Percentiles rank a stretch among this genome's conserved stretches.
phyloP scores from a whole-genome alignment of 2,888 invertebrate species.

The Chrysotoxum bicinctum region DNA sequence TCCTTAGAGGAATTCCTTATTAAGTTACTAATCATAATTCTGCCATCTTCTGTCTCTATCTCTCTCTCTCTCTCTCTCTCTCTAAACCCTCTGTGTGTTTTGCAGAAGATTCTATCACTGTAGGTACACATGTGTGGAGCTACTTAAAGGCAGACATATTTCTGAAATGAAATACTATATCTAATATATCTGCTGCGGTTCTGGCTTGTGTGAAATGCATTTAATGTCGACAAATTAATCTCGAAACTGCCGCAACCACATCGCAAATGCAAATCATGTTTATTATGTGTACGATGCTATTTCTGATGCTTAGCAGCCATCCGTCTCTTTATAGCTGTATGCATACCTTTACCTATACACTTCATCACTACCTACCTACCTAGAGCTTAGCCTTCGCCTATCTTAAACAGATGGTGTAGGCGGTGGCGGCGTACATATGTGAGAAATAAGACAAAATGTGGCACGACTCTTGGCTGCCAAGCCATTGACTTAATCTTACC shows the following conservation, averaged over 20 bases:
- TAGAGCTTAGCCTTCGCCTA: not conserved
- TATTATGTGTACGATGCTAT: slow-evolving; percentile 4
- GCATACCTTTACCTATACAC: not conserved
- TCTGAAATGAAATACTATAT: not conserved
- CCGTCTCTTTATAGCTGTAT: not conserved
- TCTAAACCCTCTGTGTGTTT: not conserved
- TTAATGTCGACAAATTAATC: slow-evolving; percentile 41
- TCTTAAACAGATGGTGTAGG: not conserved
- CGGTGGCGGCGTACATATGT: too few species aligned
- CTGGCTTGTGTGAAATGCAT: slow-evolving; percentile 37
- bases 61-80: too few species aligned
- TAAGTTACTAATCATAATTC: slow-evolving; percentile 41
- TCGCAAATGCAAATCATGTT: slow-evolving; percentile 45
- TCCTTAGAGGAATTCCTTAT: slow-evolving; percentile 20
- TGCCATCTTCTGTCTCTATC: not conserved
- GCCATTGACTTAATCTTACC: slow-evolving; percentile 19
- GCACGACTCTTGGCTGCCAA: slow-evolving; percentile 8
- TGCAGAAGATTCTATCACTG: not conserved
- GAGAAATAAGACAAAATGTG: not conserved
- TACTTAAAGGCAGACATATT: not conserved
- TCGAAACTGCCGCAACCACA: slow-evolving; percentile 35
- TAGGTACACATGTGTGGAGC: not conserved
- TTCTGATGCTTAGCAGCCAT: not conserved
- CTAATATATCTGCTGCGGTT: not conserved
- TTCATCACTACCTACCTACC: not conserved